phyloP scores from a whole-genome alignment of 2,113 vertebrate species.

The Gambusia affinis region DNA sequence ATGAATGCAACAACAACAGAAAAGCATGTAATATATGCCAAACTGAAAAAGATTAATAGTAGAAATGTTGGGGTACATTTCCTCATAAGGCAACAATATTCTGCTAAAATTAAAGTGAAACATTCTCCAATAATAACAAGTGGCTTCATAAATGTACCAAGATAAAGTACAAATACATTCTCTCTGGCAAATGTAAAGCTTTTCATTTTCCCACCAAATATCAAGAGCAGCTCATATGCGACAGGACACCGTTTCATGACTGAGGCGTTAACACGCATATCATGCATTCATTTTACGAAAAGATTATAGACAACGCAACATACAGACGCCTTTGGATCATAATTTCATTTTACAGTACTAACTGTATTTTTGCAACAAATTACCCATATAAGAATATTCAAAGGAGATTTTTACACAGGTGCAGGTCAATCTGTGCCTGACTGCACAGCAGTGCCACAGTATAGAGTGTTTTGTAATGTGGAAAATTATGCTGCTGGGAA shows the following conservation, averaged over 20 bases:
- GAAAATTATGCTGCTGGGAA: conserved; percentile 72
- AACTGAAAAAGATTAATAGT: too few species aligned
- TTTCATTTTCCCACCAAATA: too few species aligned
- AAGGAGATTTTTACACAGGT: conserved; percentile 12
- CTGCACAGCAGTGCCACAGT: conserved; percentile 31
- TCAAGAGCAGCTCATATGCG: neutral
- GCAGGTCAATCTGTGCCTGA: conserved; percentile 26
- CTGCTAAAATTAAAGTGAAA: neutral
- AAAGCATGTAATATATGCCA: neutral
- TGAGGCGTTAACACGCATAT: neutral
- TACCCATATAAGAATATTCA: neutral
- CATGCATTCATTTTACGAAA: neutral
- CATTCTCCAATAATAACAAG: neutral
- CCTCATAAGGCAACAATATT: neutral
- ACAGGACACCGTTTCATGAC: neutral
- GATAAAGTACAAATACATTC: too few species aligned
- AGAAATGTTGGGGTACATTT: neutral
- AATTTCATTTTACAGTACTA: neutral
- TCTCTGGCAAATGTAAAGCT: too few species aligned
- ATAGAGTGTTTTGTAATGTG: conserved; percentile 54
- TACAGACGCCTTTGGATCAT: neutral
- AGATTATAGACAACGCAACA: neutral
- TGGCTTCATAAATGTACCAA: neutral
- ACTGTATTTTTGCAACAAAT: neutral
- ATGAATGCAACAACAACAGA: neutral